A percentile compares a stretch with the other conserved stretches of the same genome.
Conservation (phyloP, 2,113 vertebrate species). For the Semnornis frantzii region DNA sequence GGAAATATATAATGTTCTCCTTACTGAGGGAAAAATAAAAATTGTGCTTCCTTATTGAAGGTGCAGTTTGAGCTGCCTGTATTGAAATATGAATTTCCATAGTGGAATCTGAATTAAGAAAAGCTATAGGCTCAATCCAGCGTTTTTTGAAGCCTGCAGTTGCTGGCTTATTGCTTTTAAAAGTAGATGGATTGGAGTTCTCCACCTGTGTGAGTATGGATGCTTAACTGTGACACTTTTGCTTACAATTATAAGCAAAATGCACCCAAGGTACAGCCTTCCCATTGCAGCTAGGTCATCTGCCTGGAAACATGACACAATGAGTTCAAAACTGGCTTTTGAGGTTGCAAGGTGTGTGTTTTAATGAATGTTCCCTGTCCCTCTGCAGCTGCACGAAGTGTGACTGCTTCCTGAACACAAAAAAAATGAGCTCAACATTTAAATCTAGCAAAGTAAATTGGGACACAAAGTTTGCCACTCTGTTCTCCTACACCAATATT, state of each 20-base stretch:
- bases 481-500: neutral
- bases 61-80: neutral
- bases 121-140: neutral
- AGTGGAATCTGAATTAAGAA: neutral
- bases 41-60: neutral
- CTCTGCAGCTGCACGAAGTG: neutral
- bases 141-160: neutral
- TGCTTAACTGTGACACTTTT: neutral
- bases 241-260: neutral
- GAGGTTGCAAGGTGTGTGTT: neutral
- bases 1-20: neutral
- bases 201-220: neutral
- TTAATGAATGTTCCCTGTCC: slow-evolving; percentile 1
- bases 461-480: slow-evolving; percentile 61
- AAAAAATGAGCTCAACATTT: slow-evolving; percentile 62
- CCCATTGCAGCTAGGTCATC: neutral
- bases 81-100: neutral
- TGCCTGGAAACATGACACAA: neutral
- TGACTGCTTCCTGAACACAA: slow-evolving; percentile 48
- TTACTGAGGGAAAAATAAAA: neutral
- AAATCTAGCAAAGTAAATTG: slow-evolving; percentile 79
- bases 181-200: neutral
- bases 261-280: neutral
- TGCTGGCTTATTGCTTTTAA: slow-evolving; percentile 5
- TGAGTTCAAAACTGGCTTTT: slow-evolving; percentile 10